Base-by-base conservation (phyloP, 2,797 vertebrate species). In the Streptopelia turtur region DNA sequence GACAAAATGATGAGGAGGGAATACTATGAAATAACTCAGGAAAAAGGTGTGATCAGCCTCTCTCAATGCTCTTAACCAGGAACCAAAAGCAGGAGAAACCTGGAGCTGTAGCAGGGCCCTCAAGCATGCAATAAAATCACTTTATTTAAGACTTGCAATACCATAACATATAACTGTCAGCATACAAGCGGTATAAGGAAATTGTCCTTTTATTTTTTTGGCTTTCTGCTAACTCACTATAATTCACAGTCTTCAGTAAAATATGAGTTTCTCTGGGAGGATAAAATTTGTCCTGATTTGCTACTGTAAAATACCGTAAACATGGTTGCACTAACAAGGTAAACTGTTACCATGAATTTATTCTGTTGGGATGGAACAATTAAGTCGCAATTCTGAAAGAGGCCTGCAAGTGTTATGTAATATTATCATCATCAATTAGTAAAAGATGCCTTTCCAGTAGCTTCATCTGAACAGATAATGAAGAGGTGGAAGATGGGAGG, bases 401-500 rank as follows among this genome's bases (percentile, higher is more conserved):
- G 64, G 7, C 61, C 79, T 86, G 61, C 45, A 64, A 91, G 57
- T 35, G 33, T 75, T 94, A 41, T 68, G 31, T 80, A 77, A 68
- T 76, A 71, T 83, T 83, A 71, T 60, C 69, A 86, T 92, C 57
- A 81, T 68, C 76, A 86, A 13, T 94, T 93, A 89, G 63, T 57
- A 82, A 79, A 89, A 95, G 50, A 69, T 83, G 41, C 64, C 45
- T 86, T 92, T 83, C 49, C 57, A 68, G 60, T 80, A 75, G 25
- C 56, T 86, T 88, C 83, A 82, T 7, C 63, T 82, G 71, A 92
- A 75, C 70, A 84, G 65, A 90, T 59, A 96, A 71, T 83, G 59
- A 88, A 86, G 71, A 91, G 61, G 55, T 83, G 50, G 82, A 91
- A 90, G 45, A 78, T 82, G 63, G 72, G 45, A 91, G 75, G 39